Evolutionary conservation across 2,888 invertebrate genomes (phyloP).

Genomic region (Drosophila siamana): DNA sequence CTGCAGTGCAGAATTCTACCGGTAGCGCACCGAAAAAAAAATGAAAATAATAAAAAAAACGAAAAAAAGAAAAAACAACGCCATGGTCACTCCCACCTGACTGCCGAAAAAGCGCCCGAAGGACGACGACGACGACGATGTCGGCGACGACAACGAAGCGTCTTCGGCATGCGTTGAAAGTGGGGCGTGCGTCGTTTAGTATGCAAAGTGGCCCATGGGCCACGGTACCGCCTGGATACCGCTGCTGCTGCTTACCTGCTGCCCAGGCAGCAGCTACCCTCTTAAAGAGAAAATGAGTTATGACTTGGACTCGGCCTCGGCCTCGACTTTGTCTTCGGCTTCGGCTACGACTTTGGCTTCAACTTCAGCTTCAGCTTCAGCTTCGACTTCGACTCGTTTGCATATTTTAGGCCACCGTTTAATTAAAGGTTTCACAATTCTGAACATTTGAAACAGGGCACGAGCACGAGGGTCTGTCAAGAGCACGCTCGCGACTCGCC

Average conservation of each 20-base stretch:
- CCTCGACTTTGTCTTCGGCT: constrained; percentile 45
- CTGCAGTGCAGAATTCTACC: constrained; percentile 43
- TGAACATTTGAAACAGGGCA: constrained; percentile 79
- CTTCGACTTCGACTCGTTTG: constrained; percentile 80
- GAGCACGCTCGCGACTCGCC: constrained; percentile 71
- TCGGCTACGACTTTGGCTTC: constrained; percentile 39
- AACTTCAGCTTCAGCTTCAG: constrained; percentile 34
- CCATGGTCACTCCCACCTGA: constrained; percentile 65
- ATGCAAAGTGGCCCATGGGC: constrained; percentile 83
- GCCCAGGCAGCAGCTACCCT: constrained; percentile 38
- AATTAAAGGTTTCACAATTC: constrained; percentile 84
- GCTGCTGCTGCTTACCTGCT: constrained; percentile 39
- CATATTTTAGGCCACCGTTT: constrained; percentile 86
- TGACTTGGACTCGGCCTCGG: constrained; percentile 75
- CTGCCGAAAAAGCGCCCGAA: constrained; percentile 66
- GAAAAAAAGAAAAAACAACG: constrained; percentile 20
- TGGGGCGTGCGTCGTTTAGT: constrained; percentile 83
- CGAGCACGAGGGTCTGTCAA: constrained; percentile 80
- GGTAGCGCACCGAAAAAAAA: constrained; percentile 70
- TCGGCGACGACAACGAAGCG: not conserved
- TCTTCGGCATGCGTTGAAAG: constrained; percentile 79
- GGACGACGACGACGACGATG: constrained; percentile 51
- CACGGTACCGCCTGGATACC: constrained; percentile 35
- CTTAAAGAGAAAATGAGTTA: constrained; percentile 82
- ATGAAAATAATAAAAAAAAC: constrained; percentile 7